Evolutionary conservation across 1,140 invertebrate species (phyloP).

Genomic region (Coptotermes formosanus): DNA sequence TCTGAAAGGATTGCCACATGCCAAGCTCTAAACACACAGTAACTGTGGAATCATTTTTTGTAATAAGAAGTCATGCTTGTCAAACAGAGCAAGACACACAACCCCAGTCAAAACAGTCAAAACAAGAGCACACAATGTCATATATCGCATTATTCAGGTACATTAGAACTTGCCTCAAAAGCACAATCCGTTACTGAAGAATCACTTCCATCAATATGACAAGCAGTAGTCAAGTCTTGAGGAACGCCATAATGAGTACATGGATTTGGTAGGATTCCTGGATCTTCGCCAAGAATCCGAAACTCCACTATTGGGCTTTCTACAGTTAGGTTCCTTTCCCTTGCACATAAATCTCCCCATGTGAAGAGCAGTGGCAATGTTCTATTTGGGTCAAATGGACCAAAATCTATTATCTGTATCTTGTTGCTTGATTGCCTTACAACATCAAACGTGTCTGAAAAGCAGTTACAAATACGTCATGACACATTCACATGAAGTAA

Average conservation of each 20-base stretch:
- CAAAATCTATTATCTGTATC: neutral
- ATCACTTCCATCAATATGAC: neutral
- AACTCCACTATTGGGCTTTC: neutral
- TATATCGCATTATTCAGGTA: too few species aligned
- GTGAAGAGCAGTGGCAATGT: slow-evolving; percentile 3
- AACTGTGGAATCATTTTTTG: too few species aligned
- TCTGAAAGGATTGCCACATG: too few species aligned
- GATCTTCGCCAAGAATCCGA: slow-evolving; percentile 9
- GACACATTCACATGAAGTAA: too few species aligned
- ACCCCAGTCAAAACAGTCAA: too few species aligned
- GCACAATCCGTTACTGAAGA: neutral
- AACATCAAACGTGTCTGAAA: neutral
- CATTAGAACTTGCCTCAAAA: neutral
- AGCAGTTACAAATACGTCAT: neutral
- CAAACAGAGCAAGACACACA: too few species aligned
- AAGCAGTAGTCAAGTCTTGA: neutral
- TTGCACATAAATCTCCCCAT: slow-evolving; percentile 1
- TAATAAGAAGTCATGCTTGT: too few species aligned
- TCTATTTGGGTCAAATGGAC: neutral
- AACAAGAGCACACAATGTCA: too few species aligned
- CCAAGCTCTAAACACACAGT: too few species aligned
- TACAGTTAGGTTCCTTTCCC: neutral
- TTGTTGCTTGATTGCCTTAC: neutral
- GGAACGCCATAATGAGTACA: neutral
- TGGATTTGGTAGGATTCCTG: neutral